Percentiles rank a stretch among this genome's conserved stretches.
Evolutionary conservation across 2,888 invertebrate species (phyloP).

Genomic region (Lasius platythorax): DNA sequence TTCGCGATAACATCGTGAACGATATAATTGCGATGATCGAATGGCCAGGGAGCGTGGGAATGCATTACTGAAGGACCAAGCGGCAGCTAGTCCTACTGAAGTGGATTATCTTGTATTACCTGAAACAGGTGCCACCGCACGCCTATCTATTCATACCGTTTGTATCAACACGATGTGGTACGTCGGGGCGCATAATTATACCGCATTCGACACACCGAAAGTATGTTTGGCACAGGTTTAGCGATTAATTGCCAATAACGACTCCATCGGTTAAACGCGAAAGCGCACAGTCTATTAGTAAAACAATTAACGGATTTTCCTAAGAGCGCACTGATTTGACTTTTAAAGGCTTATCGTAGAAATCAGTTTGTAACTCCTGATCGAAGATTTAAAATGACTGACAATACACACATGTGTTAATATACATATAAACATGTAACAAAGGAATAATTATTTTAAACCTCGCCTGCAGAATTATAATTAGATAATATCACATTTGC

Average conservation of each 20-base stretch:
- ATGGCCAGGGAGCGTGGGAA: background rate
- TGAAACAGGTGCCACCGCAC: conserved; percentile 46
- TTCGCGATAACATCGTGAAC: conserved; percentile 33
- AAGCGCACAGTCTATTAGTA: background rate
- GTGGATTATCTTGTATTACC: conserved; percentile 45
- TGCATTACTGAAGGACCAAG: conserved; percentile 1
- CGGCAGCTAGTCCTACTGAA: conserved; percentile 16
- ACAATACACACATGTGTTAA: background rate
- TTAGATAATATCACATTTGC: background rate
- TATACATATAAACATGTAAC: background rate
- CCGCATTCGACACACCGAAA: conserved; percentile 21
- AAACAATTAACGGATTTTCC: background rate
- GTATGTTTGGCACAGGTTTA: background rate
- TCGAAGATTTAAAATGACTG: background rate
- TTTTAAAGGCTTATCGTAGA: background rate
- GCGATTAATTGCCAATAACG: conserved; percentile 18
- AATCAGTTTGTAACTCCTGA: background rate
- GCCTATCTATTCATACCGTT: conserved; percentile 1
- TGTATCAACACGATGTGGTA: background rate
- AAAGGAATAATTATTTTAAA: background rate
- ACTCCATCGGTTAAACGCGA: background rate
- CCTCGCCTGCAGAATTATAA: background rate
- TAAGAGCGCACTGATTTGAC: background rate
- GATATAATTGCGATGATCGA: conserved; percentile 53
- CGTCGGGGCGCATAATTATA: conserved; percentile 21